phyloP scores from a whole-genome alignment of 2,888 invertebrate genomes.

The Melipona beecheii region DNA sequence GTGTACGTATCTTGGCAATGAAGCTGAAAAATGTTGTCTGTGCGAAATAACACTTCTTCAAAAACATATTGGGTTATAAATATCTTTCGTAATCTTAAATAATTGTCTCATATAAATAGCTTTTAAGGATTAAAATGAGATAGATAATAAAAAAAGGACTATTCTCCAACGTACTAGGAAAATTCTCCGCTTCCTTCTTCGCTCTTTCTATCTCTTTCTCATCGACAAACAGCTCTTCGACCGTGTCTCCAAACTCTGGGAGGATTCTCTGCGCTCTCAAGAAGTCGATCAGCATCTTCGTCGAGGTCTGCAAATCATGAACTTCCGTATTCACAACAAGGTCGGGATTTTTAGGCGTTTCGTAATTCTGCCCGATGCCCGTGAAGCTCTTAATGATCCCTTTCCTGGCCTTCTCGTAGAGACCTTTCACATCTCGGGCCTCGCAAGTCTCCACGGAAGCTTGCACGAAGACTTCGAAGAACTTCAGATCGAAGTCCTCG shows the following conservation, averaged over 20 bases:
- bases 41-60: too few relatives aligned
- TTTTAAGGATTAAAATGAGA: too few relatives aligned
- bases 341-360: slow-evolving; percentile 93
- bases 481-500: slow-evolving; percentile 92
- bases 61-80: too few relatives aligned
- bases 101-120: too few relatives aligned
- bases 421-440: slow-evolving; percentile 96
- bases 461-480: slow-evolving; percentile 98
- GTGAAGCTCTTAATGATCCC: slow-evolving; percentile 94
- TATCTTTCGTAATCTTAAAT: too few relatives aligned
- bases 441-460: slow-evolving; percentile 97
- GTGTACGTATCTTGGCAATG: not conserved
- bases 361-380: slow-evolving; percentile 97
- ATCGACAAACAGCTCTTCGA: slow-evolving; percentile 90
- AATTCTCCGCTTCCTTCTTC: slow-evolving; percentile 85
- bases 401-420: slow-evolving; percentile 98
- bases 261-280: slow-evolving; percentile 90
- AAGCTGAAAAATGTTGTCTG: too few relatives aligned
- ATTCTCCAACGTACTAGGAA: slow-evolving; percentile 15
- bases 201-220: slow-evolving; percentile 87
- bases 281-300: slow-evolving; percentile 93
- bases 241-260: slow-evolving; percentile 67
- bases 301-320: slow-evolving; percentile 92
- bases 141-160: not conserved
- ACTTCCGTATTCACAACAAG: slow-evolving; percentile 92